Conservation (phyloP, 1,140 invertebrate genomes). For the Oedothorax gibbosus region DNA sequence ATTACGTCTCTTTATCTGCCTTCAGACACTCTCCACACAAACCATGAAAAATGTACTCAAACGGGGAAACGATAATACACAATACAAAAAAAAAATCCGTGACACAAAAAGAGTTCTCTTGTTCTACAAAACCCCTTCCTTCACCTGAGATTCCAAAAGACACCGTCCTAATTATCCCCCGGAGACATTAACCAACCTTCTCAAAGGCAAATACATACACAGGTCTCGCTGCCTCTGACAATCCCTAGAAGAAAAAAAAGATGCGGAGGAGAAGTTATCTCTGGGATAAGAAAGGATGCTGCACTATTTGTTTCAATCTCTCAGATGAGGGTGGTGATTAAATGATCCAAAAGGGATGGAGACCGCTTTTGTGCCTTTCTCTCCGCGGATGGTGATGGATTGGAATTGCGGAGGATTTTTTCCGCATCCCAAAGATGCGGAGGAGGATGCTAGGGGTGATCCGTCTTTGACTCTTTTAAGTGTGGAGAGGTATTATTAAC, state of each 20-base stretch:
- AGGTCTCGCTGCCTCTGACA: not conserved
- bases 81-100: not conserved
- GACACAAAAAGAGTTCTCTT: conserved; percentile 31
- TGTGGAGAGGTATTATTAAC: too few species aligned
- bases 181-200: not conserved
- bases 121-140: conserved; percentile 5
- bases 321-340: conserved; percentile 22
- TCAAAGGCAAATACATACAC: conserved; percentile 15
- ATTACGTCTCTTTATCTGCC: not conserved
- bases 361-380: conserved; percentile 21
- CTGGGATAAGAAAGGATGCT: not conserved
- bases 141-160: conserved; percentile 33
- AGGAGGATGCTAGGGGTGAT: not conserved
- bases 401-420: conserved; percentile 3
- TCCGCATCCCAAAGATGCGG: too few species aligned
- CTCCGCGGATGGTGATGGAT: conserved; percentile 15
- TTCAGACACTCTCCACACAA: not conserved
- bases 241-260: not conserved
- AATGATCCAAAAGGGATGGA: conserved; percentile 11
- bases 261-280: conserved; percentile 5
- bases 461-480: conserved; percentile 2
- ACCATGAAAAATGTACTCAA: conserved; percentile 21
- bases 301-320: conserved; percentile 33
- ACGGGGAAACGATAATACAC: too few species aligned
- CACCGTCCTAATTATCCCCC: conserved; percentile 26